Percentiles rank a stretch among this genome's conserved stretches.
Evolutionary conservation across 2,797 vertebrate genomes (phyloP).

Genomic region (Moxostoma hubbsi): DNA sequence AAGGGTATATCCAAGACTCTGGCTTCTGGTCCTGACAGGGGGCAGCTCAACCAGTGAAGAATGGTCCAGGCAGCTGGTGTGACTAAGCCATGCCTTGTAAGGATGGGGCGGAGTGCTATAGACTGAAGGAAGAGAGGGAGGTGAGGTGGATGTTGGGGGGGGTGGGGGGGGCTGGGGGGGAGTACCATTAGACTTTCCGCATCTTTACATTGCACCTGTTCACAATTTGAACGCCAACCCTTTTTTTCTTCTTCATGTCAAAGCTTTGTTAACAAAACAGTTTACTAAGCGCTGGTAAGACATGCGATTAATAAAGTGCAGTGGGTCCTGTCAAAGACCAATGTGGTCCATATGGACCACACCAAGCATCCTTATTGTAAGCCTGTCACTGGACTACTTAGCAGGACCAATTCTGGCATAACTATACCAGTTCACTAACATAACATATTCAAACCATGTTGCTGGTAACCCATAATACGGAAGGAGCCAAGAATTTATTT

Average conservation of each 20-base stretch:
- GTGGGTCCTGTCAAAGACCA: constrained; percentile 45
- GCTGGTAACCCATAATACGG: not conserved
- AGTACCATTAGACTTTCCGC: constrained; percentile 72
- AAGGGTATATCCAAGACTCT: constrained; percentile 63
- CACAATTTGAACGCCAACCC: constrained; percentile 82
- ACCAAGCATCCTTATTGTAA: constrained; percentile 56
- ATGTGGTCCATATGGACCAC: constrained; percentile 60
- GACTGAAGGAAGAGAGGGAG: constrained; percentile 46
- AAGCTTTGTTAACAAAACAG: constrained; percentile 87
- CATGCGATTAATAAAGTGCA: constrained; percentile 61
- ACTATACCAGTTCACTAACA: constrained; percentile 39
- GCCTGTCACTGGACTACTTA: constrained; percentile 50
- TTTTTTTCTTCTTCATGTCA: constrained; percentile 76
- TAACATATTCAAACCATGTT: constrained; percentile 32
- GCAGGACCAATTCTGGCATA: constrained; percentile 33
- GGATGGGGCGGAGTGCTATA: constrained; percentile 73
- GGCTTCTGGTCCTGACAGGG: constrained; percentile 84
- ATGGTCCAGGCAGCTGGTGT: constrained; percentile 91
- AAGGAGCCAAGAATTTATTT: not conserved
- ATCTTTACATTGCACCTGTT: constrained; percentile 88
- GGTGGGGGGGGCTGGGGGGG: not conserved
- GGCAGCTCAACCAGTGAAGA: constrained; percentile 83
- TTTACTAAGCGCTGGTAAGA: constrained; percentile 82
- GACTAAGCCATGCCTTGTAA: constrained; percentile 84
- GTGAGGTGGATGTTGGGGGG: not conserved